Conservation (phyloP, 2,888 invertebrate genomes). For the Campoplex capitator region DNA sequence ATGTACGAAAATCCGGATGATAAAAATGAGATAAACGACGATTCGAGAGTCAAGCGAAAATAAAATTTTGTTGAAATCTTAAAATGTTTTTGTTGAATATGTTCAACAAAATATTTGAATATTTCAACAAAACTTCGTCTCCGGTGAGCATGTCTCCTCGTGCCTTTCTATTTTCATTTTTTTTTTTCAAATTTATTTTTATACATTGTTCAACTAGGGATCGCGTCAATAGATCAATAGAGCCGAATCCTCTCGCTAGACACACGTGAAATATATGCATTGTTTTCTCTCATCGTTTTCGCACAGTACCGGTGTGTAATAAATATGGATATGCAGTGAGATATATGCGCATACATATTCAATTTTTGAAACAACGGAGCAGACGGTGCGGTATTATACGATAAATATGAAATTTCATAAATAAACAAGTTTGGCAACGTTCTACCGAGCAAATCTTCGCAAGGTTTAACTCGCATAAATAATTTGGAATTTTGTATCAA, state of each 20-base stretch:
- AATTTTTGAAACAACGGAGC: conserved; percentile 15
- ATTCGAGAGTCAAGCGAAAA: too few species aligned
- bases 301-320: not conserved
- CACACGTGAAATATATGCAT: conserved; percentile 13
- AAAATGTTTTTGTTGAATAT: too few species aligned
- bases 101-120: too few species aligned
- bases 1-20: not conserved
- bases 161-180: conserved; percentile 19
- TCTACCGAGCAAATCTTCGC: not conserved
- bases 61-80: too few species aligned
- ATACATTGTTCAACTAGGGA: conserved; percentile 25
- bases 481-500: not conserved
- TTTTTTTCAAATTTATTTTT: conserved; percentile 14
- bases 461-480: not conserved
- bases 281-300: not conserved
- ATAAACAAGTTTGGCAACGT: not conserved
- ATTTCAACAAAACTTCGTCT: too few species aligned
- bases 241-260: conserved; percentile 46
- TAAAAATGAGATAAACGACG: not conserved
- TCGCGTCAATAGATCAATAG: conserved; percentile 36
- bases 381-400: not conserved
- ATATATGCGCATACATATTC: not conserved
- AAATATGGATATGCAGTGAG: not conserved
- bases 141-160: not conserved
- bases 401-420: not conserved